Conservation (phyloP, 2,797 vertebrate species). For the Gadopsis bispinosus region DNA sequence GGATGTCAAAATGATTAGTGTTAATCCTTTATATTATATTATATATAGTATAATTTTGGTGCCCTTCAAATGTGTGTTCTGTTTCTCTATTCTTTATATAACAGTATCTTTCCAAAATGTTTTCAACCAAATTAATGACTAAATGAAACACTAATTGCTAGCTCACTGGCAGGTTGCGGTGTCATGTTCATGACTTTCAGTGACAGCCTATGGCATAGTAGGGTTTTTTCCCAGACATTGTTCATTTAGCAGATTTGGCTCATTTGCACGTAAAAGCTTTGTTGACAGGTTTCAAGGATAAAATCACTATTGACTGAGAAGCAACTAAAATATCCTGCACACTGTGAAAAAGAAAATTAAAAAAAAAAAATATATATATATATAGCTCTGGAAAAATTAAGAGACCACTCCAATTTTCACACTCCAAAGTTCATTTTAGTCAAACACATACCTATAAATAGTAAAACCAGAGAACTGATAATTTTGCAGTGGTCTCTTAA, state of each 20-base stretch:
- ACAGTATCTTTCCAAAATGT: neutral
- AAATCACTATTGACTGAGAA: neutral
- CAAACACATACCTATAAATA: too few species aligned
- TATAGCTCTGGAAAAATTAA: too few species aligned
- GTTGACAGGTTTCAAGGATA: neutral
- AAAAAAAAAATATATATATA: too few species aligned
- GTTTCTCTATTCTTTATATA: neutral
- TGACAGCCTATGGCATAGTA: neutral
- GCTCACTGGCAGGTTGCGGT: neutral
- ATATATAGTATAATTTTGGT: neutral
- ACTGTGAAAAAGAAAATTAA: neutral
- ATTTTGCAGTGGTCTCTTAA: too few species aligned
- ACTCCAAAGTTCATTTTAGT: too few species aligned
- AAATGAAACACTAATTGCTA: neutral
- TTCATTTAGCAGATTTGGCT: neutral
- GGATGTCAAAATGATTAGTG: neutral
- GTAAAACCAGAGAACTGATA: too few species aligned
- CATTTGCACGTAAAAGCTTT: neutral
- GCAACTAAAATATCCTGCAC: neutral
- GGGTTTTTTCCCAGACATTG: neutral
- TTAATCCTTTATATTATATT: neutral
- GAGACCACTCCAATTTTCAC: too few species aligned
- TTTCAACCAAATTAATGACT: neutral
- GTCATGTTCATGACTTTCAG: neutral
- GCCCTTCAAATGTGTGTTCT: neutral